Base-by-base conservation (phyloP, 2,113 vertebrate genomes). In the Forbesichthys agassizii region DNA sequence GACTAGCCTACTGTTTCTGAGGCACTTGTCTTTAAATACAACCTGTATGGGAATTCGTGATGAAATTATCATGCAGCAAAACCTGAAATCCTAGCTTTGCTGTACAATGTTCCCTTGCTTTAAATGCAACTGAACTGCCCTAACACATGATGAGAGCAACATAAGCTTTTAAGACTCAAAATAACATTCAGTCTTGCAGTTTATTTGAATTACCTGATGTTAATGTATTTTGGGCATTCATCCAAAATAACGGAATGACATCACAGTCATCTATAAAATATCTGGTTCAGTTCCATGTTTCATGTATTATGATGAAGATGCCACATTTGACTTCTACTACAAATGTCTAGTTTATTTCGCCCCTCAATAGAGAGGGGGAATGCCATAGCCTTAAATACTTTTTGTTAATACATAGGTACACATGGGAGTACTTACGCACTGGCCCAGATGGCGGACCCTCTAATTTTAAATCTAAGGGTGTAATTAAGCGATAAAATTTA, bases 401-500 rank as follows among this genome's bases (percentile, higher is more conserved):
- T 42, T 84, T 88, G 89, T 90, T 92, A 92, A 92, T 92, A 85
- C 88, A 89, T 94, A 94, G 94, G 95, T 96, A 95, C 95, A 98
- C 94, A 98, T 95, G 94, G 95, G 93, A 95, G 92, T 91, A 94
- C 91, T 98, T 96, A 92, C 89, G 93, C 93, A 95, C 92, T 92
- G 67, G 87, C 88, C 94, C 96, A 97, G 95, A 98, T 97, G 94
- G 94, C 86, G 90, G 92, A 95, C 94, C 92, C 95, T 96, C 94
- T 97, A 94, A 97, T 98, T 98, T 97, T 91, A 95, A 81, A 93
- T 92, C 91, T 94, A 94, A 96, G 94, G 93, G 93, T 97, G 93
- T 96, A 96, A 97, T 98, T 98, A 97, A 94, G 93, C 94, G 94
- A 94, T 92, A 95, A 94, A 96, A 94, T 95, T 94, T 2, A 27